Percentiles rank a stretch among this genome's conserved stretches.
These are phyloP conservation scores for Drosophila ustulata DNA, from an alignment of 2,888 invertebrate species.

Conservation along the genomic window DNA sequence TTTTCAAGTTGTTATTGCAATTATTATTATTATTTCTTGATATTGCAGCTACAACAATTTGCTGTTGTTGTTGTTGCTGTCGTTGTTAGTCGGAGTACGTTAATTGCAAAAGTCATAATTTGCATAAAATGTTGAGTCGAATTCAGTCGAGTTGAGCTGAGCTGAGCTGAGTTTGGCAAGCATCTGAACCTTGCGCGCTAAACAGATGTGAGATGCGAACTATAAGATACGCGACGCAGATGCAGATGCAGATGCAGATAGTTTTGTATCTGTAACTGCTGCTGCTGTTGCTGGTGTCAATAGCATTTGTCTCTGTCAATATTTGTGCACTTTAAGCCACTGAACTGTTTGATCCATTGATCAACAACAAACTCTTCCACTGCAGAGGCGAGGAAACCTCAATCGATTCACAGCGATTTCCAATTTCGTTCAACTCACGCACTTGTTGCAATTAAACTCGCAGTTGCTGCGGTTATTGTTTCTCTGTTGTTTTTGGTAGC, in stretches of 20 bases:
- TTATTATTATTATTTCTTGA: constrained; percentile 39
- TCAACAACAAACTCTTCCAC: background rate
- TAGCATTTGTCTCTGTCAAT: constrained; percentile 15
- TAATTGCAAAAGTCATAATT: constrained; percentile 69
- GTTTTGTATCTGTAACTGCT: constrained; percentile 32
- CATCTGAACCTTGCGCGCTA: constrained; percentile 39
- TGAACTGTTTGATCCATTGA: constrained; percentile 11
- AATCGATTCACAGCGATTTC: background rate
- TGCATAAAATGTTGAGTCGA: constrained; percentile 60
- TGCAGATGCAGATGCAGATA: constrained; percentile 48
- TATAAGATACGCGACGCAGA: background rate
- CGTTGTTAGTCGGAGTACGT: constrained; percentile 34
- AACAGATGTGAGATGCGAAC: constrained; percentile 3
- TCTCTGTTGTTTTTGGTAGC: background rate
- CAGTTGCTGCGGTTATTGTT: background rate
- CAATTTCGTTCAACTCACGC: background rate
- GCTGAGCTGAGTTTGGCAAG: constrained; percentile 46
- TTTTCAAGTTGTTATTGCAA: constrained; percentile 53
- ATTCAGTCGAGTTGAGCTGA: constrained; percentile 36
- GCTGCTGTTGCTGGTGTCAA: constrained; percentile 9
- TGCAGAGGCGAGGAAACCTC: background rate
- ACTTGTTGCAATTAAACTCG: constrained; percentile 36
- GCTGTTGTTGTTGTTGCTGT: constrained; percentile 18
- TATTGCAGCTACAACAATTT: constrained; percentile 28
- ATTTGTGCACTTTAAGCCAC: constrained; percentile 32